Percentiles rank a stretch among this genome's conserved stretches.
phyloP scores from a whole-genome alignment of 2,888 invertebrate genomes.

The Chouioia cunea region DNA sequence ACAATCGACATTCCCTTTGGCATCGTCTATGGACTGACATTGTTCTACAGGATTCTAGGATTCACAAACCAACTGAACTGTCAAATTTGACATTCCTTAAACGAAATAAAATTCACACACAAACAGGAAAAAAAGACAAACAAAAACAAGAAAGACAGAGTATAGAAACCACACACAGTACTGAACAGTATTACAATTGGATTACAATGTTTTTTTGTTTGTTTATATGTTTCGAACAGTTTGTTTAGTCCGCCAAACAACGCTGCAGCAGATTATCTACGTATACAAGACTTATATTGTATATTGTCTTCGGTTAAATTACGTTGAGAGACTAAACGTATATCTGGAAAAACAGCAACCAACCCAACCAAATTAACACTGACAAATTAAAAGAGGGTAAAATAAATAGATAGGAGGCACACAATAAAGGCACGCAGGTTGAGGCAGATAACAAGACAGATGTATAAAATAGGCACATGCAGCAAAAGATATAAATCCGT shows the following conservation, averaged over 20 bases:
- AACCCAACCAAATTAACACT: conserved; percentile 63
- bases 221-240: conserved; percentile 61
- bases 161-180: conserved; percentile 45
- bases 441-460: conserved; percentile 58
- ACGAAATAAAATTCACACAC: conserved; percentile 55
- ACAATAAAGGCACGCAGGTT: conserved; percentile 50
- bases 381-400: conserved; percentile 48
- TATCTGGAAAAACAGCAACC: conserved; percentile 68
- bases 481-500: conserved; percentile 58
- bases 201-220: neutral
- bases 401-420: conserved; percentile 27
- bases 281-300: conserved; percentile 42
- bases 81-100: conserved; percentile 63
- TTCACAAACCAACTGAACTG: conserved; percentile 65
- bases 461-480: conserved; percentile 64
- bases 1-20: conserved; percentile 63
- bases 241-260: conserved; percentile 51
- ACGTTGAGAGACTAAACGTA: conserved; percentile 63
- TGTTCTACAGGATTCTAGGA: conserved; percentile 66
- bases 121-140: conserved; percentile 50
- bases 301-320: conserved; percentile 45
- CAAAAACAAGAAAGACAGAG: conserved; percentile 50
- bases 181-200: conserved; percentile 37
- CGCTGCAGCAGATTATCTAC: conserved; percentile 46
- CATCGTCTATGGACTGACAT: conserved; percentile 65